A percentile compares a stretch with the other conserved stretches of the same genome.
phyloP scores from a whole-genome alignment of 2,113 vertebrate genomes.

The Myiagra hebetior region DNA sequence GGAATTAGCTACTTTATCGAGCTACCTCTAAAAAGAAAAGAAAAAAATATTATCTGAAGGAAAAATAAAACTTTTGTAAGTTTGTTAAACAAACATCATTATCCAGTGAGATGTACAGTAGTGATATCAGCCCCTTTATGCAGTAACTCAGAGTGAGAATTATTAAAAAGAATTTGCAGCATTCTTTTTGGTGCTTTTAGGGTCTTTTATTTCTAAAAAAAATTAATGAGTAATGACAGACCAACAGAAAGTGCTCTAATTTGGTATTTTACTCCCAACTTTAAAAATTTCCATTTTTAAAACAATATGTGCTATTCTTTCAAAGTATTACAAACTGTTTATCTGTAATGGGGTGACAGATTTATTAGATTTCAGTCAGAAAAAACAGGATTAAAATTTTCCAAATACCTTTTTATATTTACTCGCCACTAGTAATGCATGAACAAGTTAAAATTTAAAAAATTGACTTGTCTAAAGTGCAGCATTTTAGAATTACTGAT shows the following conservation, averaged over 20 bases:
- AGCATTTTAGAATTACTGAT: not conserved
- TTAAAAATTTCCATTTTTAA: accelerated
- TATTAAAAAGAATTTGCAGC: not conserved
- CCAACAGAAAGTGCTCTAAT: not conserved
- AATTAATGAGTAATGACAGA: not conserved
- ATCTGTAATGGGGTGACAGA: not conserved
- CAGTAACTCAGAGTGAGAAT: not conserved
- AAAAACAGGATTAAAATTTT: not conserved
- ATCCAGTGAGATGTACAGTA: not conserved
- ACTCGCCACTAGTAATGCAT: not conserved
- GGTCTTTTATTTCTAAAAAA: not conserved
- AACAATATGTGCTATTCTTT: not conserved
- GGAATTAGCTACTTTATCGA: not conserved
- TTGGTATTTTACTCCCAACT: not conserved
- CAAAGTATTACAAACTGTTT: not conserved
- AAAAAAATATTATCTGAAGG: not conserved
- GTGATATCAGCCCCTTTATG: not conserved
- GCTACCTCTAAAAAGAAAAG: not conserved
- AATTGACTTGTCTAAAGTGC: accelerated
- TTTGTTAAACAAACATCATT: not conserved
- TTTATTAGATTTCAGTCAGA: not conserved
- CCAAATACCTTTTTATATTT: not conserved
- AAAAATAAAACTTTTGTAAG: not conserved
- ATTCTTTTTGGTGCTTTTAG: not conserved
- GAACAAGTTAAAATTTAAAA: not conserved